phyloP scores from a whole-genome alignment of 2,113 vertebrate genomes.

The Gobiocypris rarus region DNA sequence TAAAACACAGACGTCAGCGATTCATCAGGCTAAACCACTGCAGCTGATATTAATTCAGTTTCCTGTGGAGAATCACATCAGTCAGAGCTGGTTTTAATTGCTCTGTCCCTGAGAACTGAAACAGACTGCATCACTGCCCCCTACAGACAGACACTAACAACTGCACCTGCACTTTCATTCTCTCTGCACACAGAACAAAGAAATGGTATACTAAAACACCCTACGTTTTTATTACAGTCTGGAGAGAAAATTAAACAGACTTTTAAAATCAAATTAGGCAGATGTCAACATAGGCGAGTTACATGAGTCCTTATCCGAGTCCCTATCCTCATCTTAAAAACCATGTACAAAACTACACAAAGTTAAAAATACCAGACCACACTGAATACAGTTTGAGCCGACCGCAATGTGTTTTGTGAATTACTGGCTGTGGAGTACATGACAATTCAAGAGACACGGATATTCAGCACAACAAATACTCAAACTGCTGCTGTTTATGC shows the following conservation, averaged over 20 bases:
- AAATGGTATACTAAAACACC: no score
- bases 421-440: not conserved
- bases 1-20: not conserved
- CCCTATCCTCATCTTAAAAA: not conserved
- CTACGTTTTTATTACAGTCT: not conserved
- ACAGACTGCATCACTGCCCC: not conserved
- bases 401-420: not conserved
- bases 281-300: not conserved
- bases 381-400: not conserved
- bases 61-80: not conserved
- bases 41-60: not conserved
- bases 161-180: not conserved
- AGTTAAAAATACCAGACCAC: not conserved
- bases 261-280: not conserved
- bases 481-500: not conserved
- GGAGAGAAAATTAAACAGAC: not conserved
- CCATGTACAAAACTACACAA: not conserved
- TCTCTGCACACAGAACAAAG: not conserved
- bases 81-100: not conserved
- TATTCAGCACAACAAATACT: not conserved
- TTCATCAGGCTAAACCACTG: conserved; percentile 2
- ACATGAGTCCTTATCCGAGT: no score
- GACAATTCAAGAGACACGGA: not conserved
- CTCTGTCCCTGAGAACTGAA: not conserved
- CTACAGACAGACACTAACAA: not conserved